These are phyloP conservation scores for Ariolimax columbianus DNA, from an alignment of 2,888 invertebrate species.

Conservation along the genomic window DNA sequence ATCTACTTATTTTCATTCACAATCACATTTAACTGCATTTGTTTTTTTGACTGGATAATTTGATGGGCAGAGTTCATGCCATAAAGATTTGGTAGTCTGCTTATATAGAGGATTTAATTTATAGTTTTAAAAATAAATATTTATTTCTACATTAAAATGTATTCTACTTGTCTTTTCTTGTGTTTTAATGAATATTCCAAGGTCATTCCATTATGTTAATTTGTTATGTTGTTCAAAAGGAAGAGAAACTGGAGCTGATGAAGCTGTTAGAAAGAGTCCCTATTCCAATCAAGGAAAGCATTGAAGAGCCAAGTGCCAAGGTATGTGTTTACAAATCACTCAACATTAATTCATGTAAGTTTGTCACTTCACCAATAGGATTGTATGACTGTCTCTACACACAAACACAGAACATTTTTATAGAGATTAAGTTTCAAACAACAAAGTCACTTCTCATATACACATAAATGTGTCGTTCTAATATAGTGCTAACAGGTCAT, in stretches of 20 bases:
- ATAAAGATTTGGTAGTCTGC: too few relatives aligned
- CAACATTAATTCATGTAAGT: background rate
- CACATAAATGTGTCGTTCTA: too few relatives aligned
- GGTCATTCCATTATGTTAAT: background rate
- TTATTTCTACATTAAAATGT: too few relatives aligned
- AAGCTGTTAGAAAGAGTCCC: conserved; percentile 97
- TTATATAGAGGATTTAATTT: too few relatives aligned
- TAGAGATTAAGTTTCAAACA: too few relatives aligned
- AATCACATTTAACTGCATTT: background rate
- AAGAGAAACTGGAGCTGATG: conserved; percentile 96
- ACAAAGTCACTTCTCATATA: too few relatives aligned
- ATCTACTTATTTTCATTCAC: background rate
- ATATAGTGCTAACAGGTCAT: too few relatives aligned
- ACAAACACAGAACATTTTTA: too few relatives aligned
- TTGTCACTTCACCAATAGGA: background rate
- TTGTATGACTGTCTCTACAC: too few relatives aligned
- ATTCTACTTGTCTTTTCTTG: background rate
- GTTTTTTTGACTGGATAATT: too few relatives aligned
- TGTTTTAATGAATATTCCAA: background rate
- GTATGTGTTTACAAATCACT: conserved; percentile 56
- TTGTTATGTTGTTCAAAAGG: conserved; percentile 78
- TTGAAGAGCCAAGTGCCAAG: conserved; percentile 98
- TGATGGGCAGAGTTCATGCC: too few relatives aligned
- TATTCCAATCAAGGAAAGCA: conserved; percentile 98
- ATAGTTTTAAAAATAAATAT: too few relatives aligned